phyloP scores from a whole-genome alignment of 37 sponge, comb jelly and placozoan species.

The Spongia lamella region DNA sequence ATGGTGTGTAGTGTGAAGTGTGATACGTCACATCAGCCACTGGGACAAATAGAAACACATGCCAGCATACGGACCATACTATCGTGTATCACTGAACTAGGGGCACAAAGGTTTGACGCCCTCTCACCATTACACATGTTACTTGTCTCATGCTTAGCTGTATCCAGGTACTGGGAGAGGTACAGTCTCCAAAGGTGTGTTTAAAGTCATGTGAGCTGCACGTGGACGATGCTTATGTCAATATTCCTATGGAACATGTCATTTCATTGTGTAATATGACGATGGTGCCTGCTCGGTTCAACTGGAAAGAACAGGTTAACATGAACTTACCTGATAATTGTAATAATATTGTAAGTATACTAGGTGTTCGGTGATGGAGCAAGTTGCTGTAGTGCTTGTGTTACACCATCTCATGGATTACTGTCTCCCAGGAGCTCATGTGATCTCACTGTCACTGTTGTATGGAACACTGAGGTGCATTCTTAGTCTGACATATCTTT shows the following conservation, averaged over 20 bases:
- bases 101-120: not conserved
- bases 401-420: conserved; percentile 33
- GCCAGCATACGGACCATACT: not conserved
- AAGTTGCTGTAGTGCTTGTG: conserved; percentile 8
- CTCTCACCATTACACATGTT: not conserved
- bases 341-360: not conserved
- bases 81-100: not conserved
- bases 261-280: conserved; percentile 48
- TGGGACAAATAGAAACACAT: too few species aligned
- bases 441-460: conserved; percentile 10
- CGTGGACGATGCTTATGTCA: conserved; percentile 37
- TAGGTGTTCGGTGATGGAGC: conserved; percentile 33
- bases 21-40: not conserved
- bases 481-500: not conserved
- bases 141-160: conserved; percentile 22
- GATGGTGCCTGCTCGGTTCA: conserved; percentile 57
- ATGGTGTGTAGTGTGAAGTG: not conserved
- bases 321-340: too few species aligned
- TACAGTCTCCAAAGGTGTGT: conserved; percentile 57
- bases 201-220: conserved; percentile 50
- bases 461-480: conserved; percentile 45
- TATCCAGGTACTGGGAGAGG: conserved; percentile 56
- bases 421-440: conserved; percentile 48
- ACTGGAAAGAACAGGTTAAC: conserved; percentile 69
- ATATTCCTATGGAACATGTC: conserved; percentile 4